Base-by-base conservation (phyloP, 2,797 vertebrate species). In the Tragopan temminckii region DNA sequence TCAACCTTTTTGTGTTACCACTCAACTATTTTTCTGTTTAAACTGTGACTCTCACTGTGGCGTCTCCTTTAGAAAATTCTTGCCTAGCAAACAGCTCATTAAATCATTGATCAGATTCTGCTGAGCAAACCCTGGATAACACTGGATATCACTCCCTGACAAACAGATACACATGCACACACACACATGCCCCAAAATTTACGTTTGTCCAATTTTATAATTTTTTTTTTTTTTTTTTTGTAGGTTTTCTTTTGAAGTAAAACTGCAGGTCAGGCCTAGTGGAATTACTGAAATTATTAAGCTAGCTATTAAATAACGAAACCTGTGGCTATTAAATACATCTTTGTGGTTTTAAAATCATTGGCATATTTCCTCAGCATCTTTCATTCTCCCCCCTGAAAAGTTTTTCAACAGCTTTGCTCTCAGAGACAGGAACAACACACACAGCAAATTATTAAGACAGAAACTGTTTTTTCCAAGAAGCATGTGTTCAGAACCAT, bases 181-280 rank as follows among this genome's bases (percentile, higher is more conserved):
- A 38, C 13, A 16, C 52, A 11, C 7, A 9, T 10, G 9, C 61
- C 78, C 38, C 55, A 45, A n/a, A 85, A 63, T 40, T 88, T 93
- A 40, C 23, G 15, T 24, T 93, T 88, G 40, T 7, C 15, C 4
- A 2, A 7, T 79, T 83, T 80, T 79, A 40, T 53, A 69, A 82
- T 68, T 25, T 70, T 42, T 42, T 18, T 8, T 42, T 42, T 42
- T 42, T 42, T 40, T 40, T 84, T 89, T 89, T 89, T 86, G 58
- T 88, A 63, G 29, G 38, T 80, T 87, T 94, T 93, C 61, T 87
- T 91, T 87, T 92, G 87, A 94, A 92, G 57, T 80, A n/a, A 35
- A 86, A 25, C 70, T 82, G 24, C 67, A 74, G 24, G 84, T 88
- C 35, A 79, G 21, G 23, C 58, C 75, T 85, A 31, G 14, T 59